Evolutionary conservation across 2,113 vertebrate species (phyloP).

Genomic region (Marmota monax): DNA sequence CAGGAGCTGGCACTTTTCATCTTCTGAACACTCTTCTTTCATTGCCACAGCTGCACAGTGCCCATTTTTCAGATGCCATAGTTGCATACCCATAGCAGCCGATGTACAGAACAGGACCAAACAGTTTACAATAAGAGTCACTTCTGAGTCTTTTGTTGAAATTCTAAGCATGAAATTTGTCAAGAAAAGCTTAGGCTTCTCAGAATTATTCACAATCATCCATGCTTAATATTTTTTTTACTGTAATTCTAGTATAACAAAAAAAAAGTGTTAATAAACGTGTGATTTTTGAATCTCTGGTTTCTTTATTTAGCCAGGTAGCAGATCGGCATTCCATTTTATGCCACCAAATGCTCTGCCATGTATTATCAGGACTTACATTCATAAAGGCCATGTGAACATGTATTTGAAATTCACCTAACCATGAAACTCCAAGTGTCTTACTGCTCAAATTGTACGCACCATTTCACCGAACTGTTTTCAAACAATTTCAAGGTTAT

Average conservation of each 20-base stretch:
- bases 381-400: neutral
- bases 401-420: constrained; percentile 11
- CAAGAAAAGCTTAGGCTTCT: constrained; percentile 11
- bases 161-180: neutral
- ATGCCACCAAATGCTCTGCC: neutral
- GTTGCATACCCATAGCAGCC: neutral
- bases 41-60: neutral
- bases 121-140: neutral
- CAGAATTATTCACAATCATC: neutral
- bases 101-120: neutral
- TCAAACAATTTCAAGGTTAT: neutral
- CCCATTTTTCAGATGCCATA: constrained; percentile 32
- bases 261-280: neutral
- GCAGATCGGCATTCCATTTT: neutral
- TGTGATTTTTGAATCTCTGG: neutral
- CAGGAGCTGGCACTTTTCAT: neutral
- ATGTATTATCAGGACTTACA: neutral
- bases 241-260: constrained; percentile 11
- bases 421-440: neutral
- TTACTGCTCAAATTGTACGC: neutral
- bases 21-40: neutral
- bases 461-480: neutral
- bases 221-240: neutral
- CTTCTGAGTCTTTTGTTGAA: neutral
- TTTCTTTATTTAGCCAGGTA: neutral